phyloP scores from a whole-genome alignment of 2,797 vertebrate genomes.

The Phataginus tricuspis region DNA sequence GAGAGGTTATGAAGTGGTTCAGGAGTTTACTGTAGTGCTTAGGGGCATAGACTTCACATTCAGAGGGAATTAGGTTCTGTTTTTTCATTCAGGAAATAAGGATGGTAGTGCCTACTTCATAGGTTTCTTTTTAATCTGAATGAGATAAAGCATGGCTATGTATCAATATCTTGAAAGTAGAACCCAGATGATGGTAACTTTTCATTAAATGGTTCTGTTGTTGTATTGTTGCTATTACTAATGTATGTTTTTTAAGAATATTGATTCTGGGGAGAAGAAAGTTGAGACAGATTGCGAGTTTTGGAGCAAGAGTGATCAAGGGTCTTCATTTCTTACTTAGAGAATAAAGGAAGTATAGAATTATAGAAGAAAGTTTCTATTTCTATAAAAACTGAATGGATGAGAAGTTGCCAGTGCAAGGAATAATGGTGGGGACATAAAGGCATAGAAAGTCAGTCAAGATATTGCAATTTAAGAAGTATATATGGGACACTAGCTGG shows the following conservation, averaged over 20 bases:
- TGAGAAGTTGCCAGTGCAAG: neutral
- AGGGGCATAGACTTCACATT: neutral
- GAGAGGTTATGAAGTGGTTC: neutral
- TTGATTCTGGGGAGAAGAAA: neutral
- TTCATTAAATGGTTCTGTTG: neutral
- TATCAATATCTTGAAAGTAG: neutral
- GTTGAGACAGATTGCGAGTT: neutral
- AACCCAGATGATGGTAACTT: neutral
- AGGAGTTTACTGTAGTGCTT: neutral
- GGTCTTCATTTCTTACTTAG: neutral
- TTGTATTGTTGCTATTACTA: neutral
- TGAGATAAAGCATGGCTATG: neutral
- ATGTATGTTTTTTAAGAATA: conserved; percentile 21
- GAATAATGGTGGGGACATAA: neutral
- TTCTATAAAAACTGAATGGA: neutral
- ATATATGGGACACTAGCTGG: neutral
- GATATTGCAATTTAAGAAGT: neutral
- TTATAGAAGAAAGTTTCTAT: neutral
- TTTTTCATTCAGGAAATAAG: neutral
- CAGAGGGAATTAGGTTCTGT: neutral
- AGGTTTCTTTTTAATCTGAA: neutral
- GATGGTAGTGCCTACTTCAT: neutral
- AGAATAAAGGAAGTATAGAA: neutral
- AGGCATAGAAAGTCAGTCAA: neutral
- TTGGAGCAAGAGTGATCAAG: neutral